These are phyloP conservation scores for Hymenochirus boettgeri DNA, from an alignment of 2,113 vertebrate genomes.

Conservation along the genomic window DNA sequence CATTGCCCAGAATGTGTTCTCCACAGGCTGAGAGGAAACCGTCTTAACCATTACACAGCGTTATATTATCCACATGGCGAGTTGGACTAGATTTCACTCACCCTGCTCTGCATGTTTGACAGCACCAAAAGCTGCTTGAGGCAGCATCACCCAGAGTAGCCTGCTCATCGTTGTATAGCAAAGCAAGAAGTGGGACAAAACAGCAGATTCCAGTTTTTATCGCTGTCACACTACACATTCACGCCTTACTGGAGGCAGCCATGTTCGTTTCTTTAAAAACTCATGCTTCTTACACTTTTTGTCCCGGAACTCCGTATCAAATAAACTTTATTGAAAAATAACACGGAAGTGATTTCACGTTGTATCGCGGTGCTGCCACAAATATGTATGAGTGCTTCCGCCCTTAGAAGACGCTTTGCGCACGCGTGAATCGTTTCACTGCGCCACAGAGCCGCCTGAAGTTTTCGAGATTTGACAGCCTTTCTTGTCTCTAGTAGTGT, in stretches of 20 bases:
- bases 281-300: not conserved
- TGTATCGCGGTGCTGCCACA: no score
- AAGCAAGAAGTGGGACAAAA: not conserved
- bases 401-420: not conserved
- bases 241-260: slow-evolving; percentile 20
- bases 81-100: not conserved
- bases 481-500: no score
- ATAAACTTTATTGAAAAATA: slow-evolving; percentile 21
- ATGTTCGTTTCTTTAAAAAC: slow-evolving; percentile 18
- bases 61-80: no score
- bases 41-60: no score
- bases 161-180: not conserved
- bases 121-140: not conserved
- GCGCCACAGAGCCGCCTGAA: no score
- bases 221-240: not conserved
- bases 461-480: no score
- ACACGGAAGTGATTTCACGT: no score
- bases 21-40: no score
- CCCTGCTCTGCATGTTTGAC: not conserved
- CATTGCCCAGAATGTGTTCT: no score
- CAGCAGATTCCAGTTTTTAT: not conserved
- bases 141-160: not conserved
- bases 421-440: not conserved
- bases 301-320: not conserved
- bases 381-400: not conserved